A percentile compares a stretch with the other conserved stretches of the same genome.
Conservation (phyloP, 1,140 invertebrate species). For the Oscheius sp. region DNA sequence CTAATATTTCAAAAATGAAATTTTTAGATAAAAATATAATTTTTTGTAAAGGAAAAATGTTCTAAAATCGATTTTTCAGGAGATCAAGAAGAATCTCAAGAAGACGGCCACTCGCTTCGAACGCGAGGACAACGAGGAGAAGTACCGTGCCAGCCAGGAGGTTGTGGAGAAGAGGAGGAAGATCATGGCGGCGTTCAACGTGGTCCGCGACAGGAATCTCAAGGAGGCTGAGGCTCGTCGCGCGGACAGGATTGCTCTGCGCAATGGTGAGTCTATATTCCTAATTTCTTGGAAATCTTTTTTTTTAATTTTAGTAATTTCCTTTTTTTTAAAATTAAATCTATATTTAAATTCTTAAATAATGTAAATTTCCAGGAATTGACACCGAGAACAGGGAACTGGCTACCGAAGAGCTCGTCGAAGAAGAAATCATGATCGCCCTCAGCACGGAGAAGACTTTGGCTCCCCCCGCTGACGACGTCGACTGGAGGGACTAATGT, state of each 20-base stretch:
- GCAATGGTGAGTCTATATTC: slow-evolving; percentile 58
- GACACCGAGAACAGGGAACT: slow-evolving; percentile 18
- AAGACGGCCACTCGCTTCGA: slow-evolving; percentile 94
- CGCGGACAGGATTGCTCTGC: slow-evolving; percentile 75
- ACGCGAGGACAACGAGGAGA: slow-evolving; percentile 85
- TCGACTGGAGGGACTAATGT: slow-evolving; percentile 26
- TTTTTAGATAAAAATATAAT: no score
- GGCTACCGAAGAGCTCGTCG: slow-evolving; percentile 48
- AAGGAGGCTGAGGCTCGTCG: slow-evolving; percentile 75
- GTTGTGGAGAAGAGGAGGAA: slow-evolving; percentile 80
- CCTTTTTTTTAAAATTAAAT: not conserved
- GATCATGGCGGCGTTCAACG: slow-evolving; percentile 81
- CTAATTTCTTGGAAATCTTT: not conserved
- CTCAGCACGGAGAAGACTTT: slow-evolving; percentile 50
- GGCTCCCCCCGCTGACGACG: slow-evolving; percentile 41
- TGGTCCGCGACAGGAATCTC: slow-evolving; percentile 68
- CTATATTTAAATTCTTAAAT: not conserved
- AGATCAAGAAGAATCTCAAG: slow-evolving; percentile 96
- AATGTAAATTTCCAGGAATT: not conserved
- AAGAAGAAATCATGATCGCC: slow-evolving; percentile 52
- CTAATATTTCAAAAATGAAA: no score
- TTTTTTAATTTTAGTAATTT: not conserved
- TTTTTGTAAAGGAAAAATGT: not conserved
- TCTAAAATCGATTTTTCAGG: slow-evolving; percentile 64
- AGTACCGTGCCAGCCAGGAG: slow-evolving; percentile 92